Evolutionary conservation across 2,888 invertebrate species (phyloP), one percentile per base, ranked within the genome.

Genomic region (Baccha elongata): DNA sequence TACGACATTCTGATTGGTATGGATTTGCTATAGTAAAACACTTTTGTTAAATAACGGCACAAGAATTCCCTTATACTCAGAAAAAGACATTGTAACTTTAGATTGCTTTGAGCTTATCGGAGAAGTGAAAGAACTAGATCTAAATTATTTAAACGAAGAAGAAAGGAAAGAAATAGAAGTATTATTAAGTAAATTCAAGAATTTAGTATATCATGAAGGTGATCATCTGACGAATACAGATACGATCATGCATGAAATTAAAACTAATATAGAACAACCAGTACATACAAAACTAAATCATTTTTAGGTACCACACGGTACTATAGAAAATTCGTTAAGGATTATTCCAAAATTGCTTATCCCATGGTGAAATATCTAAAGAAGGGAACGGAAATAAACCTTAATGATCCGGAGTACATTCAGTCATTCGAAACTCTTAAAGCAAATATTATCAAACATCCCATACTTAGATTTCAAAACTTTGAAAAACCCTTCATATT

Each of bases 221-320:
- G 46, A 68, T 68, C 55, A 68, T 44, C 55, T 68, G 7, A 48
- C 69, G n/a, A 71, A 60, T n/a, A 23, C 58, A 21, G 42, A 44
- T 3, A 60, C 26, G 11, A 29, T 50, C 15, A 21, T 52, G 10
- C 60, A 60, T 13, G 48, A 71, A 52, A 71, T 71, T 29, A 40
- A n/a, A 15, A 13, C 48, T 26, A 58, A 42, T n/a, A 71, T 17
- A 5, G 42, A 71, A 23, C 60, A 50, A 50, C 50, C 48, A 32
- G 60, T 52, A 42, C 44, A 58, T 40, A 23, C 52, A 10, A 50
- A 46, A 21, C 23, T 42, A 32, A 32, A 32, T 32, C 29, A 32
- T 32, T 32, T 8, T 8, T 32, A 8, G 29, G 29, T 32, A 32
- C 29, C 29, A 32, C 29, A 32, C 7, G 29, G 29, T 32, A 32